These are phyloP conservation scores for Toxotes lorentzi DNA, from an alignment of 2,797 vertebrate species.

Conservation along the genomic window DNA sequence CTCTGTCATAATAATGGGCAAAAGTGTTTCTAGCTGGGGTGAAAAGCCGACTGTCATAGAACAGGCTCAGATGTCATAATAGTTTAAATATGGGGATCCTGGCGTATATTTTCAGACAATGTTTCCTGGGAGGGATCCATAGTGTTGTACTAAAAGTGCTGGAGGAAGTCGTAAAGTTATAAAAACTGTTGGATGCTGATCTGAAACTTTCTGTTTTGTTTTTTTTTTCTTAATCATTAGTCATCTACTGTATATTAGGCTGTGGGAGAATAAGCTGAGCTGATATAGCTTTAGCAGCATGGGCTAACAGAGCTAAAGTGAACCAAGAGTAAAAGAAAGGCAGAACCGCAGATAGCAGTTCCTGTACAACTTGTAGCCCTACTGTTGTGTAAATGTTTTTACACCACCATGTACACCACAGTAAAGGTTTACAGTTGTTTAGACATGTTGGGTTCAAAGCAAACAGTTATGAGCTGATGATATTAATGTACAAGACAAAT, in stretches of 20 bases:
- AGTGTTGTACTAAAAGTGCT: background rate
- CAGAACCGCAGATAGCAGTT: background rate
- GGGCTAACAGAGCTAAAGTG: background rate
- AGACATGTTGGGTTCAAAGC: conserved; percentile 9
- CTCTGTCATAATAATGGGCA: background rate
- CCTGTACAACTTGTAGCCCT: no score
- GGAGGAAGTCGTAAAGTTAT: background rate
- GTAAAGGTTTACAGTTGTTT: conserved; percentile 25
- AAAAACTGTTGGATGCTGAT: background rate
- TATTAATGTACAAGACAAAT: conserved; percentile 17
- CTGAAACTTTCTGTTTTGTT: background rate
- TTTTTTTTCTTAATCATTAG: no score
- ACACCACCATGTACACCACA: background rate
- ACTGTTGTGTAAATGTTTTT: no score
- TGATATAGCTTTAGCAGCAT: background rate
- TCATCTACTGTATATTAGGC: background rate
- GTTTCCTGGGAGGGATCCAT: background rate
- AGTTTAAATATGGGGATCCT: background rate
- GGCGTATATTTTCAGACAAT: background rate
- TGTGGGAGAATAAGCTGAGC: no score
- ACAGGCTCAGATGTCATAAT: background rate
- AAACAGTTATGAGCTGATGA: conserved; percentile 2
- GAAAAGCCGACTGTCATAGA: background rate
- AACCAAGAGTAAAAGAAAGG: background rate
- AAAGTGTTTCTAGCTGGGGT: background rate